Conservation (phyloP, 2,797 vertebrate species). For the Clamator glandarius region DNA sequence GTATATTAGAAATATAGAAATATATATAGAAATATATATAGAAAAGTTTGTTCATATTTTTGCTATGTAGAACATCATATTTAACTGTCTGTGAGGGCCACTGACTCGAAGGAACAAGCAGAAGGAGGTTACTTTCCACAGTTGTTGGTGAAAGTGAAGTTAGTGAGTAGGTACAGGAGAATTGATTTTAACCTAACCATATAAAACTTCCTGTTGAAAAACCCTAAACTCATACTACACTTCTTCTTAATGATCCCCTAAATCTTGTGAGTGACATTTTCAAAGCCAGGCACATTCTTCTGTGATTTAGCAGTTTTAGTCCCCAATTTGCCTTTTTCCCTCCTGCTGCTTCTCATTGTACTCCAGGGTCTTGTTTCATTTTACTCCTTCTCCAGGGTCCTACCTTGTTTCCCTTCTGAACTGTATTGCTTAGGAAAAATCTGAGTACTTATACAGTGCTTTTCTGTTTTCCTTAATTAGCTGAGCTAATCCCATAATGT, state of each 20-base stretch:
- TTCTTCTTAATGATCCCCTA: neutral
- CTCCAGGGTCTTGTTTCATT: neutral
- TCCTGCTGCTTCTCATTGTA: neutral
- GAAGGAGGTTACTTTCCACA: neutral
- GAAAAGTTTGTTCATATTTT: neutral
- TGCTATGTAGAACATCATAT: neutral
- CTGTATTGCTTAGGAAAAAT: neutral
- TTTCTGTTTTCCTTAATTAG: neutral
- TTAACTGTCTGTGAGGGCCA: neutral
- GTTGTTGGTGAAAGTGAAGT: neutral
- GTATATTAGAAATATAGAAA: too few species aligned
- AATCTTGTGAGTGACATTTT: neutral
- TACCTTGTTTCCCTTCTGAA: neutral
- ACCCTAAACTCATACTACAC: fast-evolving
- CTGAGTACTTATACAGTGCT: neutral
- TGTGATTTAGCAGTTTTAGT: neutral
- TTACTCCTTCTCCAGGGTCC: neutral
- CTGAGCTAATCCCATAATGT: neutral
- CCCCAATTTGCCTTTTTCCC: neutral
- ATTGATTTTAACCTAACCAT: neutral
- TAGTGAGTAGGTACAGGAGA: neutral
- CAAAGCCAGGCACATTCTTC: neutral
- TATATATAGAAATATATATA: too few species aligned
- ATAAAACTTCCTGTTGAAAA: neutral
- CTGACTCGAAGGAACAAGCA: neutral